A percentile compares a stretch with the other conserved stretches of the same genome.
Evolutionary conservation across 1,140 invertebrate genomes (phyloP).

Genomic region (Drosophila nannoptera): DNA sequence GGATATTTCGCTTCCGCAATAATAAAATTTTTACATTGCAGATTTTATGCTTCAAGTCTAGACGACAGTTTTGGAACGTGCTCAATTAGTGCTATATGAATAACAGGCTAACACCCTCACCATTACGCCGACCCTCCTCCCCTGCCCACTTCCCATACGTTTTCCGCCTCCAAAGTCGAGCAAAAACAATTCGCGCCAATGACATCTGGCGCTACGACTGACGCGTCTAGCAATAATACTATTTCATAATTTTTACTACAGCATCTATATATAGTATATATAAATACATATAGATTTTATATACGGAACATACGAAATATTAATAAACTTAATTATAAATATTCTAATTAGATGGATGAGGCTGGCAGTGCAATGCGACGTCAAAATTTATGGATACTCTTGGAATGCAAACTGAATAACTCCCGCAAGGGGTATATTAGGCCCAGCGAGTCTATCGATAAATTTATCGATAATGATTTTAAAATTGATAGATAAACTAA

Average conservation of each 20-base stretch:
- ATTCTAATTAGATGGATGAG: constrained; percentile 6
- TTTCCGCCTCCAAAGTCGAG: background rate
- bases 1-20: constrained; percentile 56
- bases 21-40: constrained; percentile 69
- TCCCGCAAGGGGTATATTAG: constrained; percentile 1
- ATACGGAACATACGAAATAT: background rate
- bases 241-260: constrained; percentile 56
- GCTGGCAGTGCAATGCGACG: constrained; percentile 5
- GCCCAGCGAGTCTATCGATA: background rate
- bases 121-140: background rate
- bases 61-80: constrained; percentile 75
- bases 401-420: constrained; percentile 2
- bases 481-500: background rate
- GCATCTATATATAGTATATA: background rate
- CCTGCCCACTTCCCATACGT: background rate
- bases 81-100: constrained; percentile 59
- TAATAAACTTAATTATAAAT: background rate
- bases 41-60: constrained; percentile 75
- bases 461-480: background rate
- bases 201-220: constrained; percentile 32
- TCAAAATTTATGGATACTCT: constrained; percentile 53
- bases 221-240: constrained; percentile 33
- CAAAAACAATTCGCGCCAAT: constrained; percentile 49
- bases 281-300: background rate
- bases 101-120: constrained; percentile 18